Evolutionary conservation across 2,113 vertebrate genomes (phyloP).

Genomic region (Nycticorax nycticorax): DNA sequence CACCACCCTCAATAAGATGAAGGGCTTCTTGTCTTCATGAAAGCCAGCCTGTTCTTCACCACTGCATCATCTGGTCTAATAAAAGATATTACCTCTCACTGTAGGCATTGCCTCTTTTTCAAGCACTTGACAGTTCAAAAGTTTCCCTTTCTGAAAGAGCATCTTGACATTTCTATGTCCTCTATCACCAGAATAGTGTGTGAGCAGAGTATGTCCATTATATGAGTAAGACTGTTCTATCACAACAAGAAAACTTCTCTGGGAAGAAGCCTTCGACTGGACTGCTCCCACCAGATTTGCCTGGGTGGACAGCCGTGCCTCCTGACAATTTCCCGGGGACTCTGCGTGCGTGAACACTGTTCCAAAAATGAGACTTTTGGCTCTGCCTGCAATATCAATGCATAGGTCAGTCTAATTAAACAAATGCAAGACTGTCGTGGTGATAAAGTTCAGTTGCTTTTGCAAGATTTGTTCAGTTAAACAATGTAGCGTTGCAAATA

Average conservation of each 20-base stretch:
- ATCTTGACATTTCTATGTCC: neutral
- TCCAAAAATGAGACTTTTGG: neutral
- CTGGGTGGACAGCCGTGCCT: neutral
- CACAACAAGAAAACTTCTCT: neutral
- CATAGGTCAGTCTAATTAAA: neutral
- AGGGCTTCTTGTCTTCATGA: neutral
- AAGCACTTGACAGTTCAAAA: neutral
- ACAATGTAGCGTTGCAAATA: neutral
- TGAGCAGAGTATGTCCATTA: neutral
- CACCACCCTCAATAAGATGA: neutral
- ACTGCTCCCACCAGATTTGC: neutral
- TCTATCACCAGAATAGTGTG: neutral
- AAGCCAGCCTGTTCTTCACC: constrained; percentile 2
- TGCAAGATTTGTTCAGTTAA: neutral
- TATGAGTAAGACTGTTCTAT: neutral
- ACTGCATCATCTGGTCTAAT: neutral
- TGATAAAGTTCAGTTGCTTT: neutral
- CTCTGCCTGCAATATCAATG: neutral
- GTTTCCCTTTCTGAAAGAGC: neutral
- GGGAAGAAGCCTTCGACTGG: neutral
- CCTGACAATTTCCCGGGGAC: neutral
- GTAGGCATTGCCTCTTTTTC: neutral
- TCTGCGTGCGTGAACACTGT: neutral
- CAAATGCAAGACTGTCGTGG: neutral
- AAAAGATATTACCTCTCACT: constrained; percentile 6